Evolutionary conservation across 2,797 vertebrate species (phyloP), one percentile per base, ranked within the genome.

Genomic region (Distichodus sexfasciatus): DNA sequence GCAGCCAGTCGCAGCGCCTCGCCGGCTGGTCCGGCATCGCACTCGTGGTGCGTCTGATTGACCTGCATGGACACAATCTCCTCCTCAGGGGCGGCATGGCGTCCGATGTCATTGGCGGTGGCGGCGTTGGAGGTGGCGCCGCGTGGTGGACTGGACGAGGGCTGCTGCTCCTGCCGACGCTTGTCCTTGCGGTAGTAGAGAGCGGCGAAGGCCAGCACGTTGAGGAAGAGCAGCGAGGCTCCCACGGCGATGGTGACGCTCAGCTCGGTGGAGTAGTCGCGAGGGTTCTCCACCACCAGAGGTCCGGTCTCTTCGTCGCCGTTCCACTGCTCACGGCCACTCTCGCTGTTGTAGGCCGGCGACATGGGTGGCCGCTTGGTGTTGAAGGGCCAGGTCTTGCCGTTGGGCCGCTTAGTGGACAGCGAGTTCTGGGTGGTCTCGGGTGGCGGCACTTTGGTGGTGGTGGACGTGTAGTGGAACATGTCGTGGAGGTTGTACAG

Each of bases 121-220:
- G 31, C 55, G 6, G 12, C 19, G 11, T 66, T 71, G 68, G 82
- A 84, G 1, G 91, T 83, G 0, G 92, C 74, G 8, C n/a, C 92
- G 92, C 7, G 85, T 90, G 95, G 94, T 85, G 95, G 94, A 85
- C 97, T 99, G 69, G 94, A 92, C 82, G 95, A 96, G 47, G 90
- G 91, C 53, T 92, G 92, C 84, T 94, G 87, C 0, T 96, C 96
- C 85, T 97, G 96, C 11, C 94, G 91, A 31, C 95, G 91, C 86
- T 98, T 99, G 91, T 99, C 97, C 87, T 98, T 98, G 74, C 97
- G 95, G 85, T 98, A 99, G 85, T 98, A 99, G 66, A 99, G 93
- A 4, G 96, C 97, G 0, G 97, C 97, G 0, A 99, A 99, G 24
- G 96, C 97, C 80, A 99, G 86, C 28, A 98, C 96, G 0, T 99